Base-by-base conservation (phyloP, 1,140 invertebrate genomes). In the Leguminivora glycinivorella region DNA sequence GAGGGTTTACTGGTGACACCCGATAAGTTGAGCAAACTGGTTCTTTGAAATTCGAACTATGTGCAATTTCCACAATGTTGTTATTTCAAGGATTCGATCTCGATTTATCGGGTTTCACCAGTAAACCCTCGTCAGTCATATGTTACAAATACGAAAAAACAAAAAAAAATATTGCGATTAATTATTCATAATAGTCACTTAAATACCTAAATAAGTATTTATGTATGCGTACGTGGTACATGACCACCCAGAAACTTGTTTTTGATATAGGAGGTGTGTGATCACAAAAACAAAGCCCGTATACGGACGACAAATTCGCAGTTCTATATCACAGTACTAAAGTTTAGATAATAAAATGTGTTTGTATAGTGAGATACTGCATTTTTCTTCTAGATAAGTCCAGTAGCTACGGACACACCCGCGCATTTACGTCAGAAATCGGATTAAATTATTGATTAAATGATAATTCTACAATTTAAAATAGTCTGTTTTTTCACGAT, bases 371-470 rank as follows among this genome's bases (percentile, higher is more conserved):
- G 14, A 43, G 14, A n/a, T 43, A 17, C 40, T 2, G 5, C 40
- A 43, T 43, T 17, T 43, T n/a, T 43, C n/a, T 43, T 10, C 10
- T 17, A n/a, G n/a, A 17, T 10, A 6, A 38, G 34, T 10, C n/a
- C 40, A 43, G 12, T 9, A 9, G 2, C 56, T 58, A 14, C 14
- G 26, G 58, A 63, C 58, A 63, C 58, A 63, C 58, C 58, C 58
- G 58, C 58, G 25, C n/a, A 29, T 34, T 17, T n/a, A 29, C 58
- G 58, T 29, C 26, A 29, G 4, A 19, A 19, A 7, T 9, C 4
- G 17, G 47, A 17, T 19, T 47, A 47, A 47, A 52, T 52, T 52
- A 52, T 52, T n/a, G n/a, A n/a, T n/a, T n/a, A n/a, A n/a, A n/a
- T n/a, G n/a, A 52, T 9, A 52, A 52, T 52, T 52, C n/a, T 17